These are phyloP conservation scores for Leucopternis melanops DNA, from an alignment of 2,113 vertebrate species.

Conservation along the genomic window DNA sequence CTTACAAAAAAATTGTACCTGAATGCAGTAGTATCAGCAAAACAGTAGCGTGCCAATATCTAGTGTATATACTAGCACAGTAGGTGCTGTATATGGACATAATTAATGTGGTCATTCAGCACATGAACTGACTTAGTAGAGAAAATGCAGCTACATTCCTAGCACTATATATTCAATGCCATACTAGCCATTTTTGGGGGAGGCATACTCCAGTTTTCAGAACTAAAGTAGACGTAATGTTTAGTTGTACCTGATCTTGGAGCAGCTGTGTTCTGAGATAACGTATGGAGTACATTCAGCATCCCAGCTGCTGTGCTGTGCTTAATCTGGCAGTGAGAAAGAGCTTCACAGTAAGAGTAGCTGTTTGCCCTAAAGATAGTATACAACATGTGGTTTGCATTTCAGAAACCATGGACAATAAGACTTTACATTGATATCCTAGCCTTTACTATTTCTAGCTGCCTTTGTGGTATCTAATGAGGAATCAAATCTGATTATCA, in stretches of 20 bases:
- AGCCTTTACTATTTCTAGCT: background rate
- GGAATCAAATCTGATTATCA: background rate
- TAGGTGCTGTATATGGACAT: background rate
- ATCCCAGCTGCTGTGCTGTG: background rate
- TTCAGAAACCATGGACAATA: background rate
- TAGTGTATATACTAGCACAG: background rate
- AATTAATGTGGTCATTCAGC: background rate
- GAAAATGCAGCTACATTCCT: background rate
- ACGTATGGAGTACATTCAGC: accelerated
- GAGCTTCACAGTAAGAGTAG: background rate
- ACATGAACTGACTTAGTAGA: background rate
- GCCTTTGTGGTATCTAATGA: background rate
- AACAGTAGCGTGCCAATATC: background rate
- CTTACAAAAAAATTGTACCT: background rate
- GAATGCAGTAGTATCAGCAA: background rate
- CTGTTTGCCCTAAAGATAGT: background rate
- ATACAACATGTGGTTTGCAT: background rate
- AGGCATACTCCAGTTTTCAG: background rate
- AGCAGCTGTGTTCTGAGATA: background rate
- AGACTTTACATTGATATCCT: background rate
- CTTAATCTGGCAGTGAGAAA: background rate
- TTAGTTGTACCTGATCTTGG: background rate
- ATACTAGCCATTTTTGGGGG: background rate
- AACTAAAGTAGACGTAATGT: background rate
- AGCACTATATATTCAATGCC: accelerated